These are phyloP conservation scores for Beris chalybata DNA, from an alignment of 2,888 invertebrate genomes.

Conservation along the genomic window DNA sequence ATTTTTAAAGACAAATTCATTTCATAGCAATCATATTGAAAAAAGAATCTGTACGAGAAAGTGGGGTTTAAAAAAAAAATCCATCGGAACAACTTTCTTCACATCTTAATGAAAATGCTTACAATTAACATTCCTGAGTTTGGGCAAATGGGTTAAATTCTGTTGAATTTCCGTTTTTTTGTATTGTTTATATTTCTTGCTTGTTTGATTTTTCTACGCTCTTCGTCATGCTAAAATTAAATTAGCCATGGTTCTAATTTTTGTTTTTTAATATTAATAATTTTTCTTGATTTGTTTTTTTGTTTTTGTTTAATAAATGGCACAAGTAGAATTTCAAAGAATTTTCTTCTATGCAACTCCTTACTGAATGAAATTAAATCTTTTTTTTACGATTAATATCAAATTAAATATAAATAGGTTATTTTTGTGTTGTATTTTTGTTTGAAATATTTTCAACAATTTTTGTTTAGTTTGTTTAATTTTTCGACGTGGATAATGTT, in stretches of 20 bases:
- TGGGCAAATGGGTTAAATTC: background rate
- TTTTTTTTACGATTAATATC: constrained; percentile 11
- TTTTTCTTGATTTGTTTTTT: background rate
- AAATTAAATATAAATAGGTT: background rate
- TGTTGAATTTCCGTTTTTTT: background rate
- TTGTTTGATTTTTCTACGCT: background rate
- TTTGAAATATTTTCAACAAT: background rate
- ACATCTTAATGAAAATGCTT: no score
- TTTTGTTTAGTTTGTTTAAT: background rate
- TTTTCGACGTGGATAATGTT: constrained; percentile 3
- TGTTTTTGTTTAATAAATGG: constrained; percentile 19
- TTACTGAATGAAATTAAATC: constrained; percentile 8
- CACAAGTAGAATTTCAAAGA: constrained; percentile 16
- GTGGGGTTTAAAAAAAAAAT: no score
- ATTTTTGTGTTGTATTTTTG: background rate
- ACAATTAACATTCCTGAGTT: background rate
- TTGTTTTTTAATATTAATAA: background rate
- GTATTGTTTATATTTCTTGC: background rate
- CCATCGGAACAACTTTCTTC: no score
- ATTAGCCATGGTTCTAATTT: background rate
- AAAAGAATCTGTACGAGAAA: no score
- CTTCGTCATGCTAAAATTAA: background rate
- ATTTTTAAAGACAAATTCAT: no score
- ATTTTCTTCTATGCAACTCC: background rate
- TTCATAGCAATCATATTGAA: no score